Evolutionary conservation across 2,888 invertebrate species (phyloP), one percentile per base, ranked within the genome.

Genomic region (Pycnomerus fuliginosus): DNA sequence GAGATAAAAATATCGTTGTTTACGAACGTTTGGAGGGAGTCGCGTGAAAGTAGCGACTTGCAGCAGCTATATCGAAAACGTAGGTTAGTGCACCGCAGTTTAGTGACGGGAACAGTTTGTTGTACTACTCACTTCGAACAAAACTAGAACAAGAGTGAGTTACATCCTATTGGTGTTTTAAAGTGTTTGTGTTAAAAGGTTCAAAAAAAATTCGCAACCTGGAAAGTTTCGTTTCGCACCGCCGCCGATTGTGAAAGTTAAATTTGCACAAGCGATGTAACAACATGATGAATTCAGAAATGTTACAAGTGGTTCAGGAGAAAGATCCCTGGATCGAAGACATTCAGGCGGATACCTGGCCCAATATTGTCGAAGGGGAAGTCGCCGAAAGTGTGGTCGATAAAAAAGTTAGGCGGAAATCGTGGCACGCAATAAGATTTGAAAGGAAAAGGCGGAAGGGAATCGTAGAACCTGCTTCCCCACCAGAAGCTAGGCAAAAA

Each of bases 401-500:
- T 68, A 71, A 70, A 55, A 72, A 72, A 52, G 62, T 61, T 27
- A 55, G 73, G 11, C 55, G 73, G 42, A 73, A 73, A 46, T 73
- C 72, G 8, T 73, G 73, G 73, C 73, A 73, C 48, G 70, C 72
- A 10, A 71, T 71, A 41, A 72, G 70, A 53, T 70, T 73, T 53
- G 73, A 73, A 46, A 61, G 70, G 53, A 72, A 73, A 52, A 56
- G 71, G 22, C 58, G 69, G 46, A 72, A 72, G 60, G 71, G 71
- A 38, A 67, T 69, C 3, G 65, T 66, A 4, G 64, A 66, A 7
- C 49, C 57, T 16, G 60, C 54, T n/a, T 52, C 57, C 59, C 60
- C 67, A 1, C 61, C 61, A 2, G 79, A 76, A 63, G 74, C 76
- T 23, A 74, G 84, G 16, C 83, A 87, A 69, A 89, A 89, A 69